These are phyloP conservation scores for Phoxinus dragarum DNA, from an alignment of 2,797 vertebrate genomes.

Conservation along the genomic window DNA sequence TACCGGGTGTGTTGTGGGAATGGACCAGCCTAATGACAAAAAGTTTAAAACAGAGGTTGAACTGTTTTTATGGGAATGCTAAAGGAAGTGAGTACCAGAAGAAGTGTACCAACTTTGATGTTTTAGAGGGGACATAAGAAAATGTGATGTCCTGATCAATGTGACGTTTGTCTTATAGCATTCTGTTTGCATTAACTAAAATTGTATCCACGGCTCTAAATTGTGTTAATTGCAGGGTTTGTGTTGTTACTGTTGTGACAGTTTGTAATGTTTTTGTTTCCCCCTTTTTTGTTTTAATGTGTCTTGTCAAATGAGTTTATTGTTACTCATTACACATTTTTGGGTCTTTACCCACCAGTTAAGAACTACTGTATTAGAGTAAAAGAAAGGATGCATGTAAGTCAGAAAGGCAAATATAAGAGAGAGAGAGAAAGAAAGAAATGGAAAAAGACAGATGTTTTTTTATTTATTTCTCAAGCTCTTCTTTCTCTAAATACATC, in stretches of 20 bases:
- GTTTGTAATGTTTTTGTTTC: neutral
- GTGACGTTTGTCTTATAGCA: no score
- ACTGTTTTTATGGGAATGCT: neutral
- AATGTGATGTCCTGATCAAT: neutral
- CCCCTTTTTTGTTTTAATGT: neutral
- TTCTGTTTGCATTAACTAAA: no score
- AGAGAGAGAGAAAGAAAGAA: neutral
- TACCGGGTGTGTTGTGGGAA: neutral
- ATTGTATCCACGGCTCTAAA: no score
- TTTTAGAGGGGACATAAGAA: neutral
- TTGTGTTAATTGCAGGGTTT: no score
- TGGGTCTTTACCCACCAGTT: no score
- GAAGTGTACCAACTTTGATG: no score
- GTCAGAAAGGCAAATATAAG: neutral
- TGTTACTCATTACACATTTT: no score
- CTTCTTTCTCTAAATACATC: slow-evolving; percentile 32
- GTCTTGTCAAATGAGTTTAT: no score
- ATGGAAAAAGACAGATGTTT: neutral
- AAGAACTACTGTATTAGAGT: neutral
- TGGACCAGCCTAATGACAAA: neutral
- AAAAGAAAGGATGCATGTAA: neutral
- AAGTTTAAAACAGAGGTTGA: neutral
- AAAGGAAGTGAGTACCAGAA: neutral
- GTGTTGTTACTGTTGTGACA: no score
- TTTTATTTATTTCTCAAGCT: neutral